These are phyloP conservation scores for Lanius ludovicianus DNA, from an alignment of 2,113 vertebrate genomes.

Conservation along the genomic window DNA sequence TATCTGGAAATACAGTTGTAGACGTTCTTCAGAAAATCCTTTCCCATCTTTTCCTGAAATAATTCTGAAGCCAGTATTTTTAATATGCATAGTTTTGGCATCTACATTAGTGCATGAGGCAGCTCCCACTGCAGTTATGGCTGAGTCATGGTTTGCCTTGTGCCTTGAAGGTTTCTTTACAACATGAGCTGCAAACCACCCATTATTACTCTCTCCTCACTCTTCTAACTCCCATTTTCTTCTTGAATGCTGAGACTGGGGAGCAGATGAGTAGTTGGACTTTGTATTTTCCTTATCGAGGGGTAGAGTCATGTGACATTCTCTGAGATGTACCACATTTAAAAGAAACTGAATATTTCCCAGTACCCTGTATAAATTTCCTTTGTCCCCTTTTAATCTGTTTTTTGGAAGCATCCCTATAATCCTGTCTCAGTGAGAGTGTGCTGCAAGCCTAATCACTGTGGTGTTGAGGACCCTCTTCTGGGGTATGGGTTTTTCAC, in stretches of 20 bases:
- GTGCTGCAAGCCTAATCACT: background rate
- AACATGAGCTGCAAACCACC: background rate
- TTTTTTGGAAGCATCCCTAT: background rate
- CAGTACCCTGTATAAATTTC: background rate
- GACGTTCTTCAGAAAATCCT: background rate
- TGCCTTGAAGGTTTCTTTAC: background rate
- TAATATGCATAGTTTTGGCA: background rate
- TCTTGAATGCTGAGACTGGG: background rate
- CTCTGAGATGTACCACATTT: background rate
- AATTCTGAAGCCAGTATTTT: background rate
- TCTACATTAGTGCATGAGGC: background rate
- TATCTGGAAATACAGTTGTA: background rate
- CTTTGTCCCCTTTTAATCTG: background rate
- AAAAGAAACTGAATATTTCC: background rate
- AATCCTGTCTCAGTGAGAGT: background rate
- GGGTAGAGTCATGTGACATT: background rate
- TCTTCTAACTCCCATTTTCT: background rate
- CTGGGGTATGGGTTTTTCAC: background rate
- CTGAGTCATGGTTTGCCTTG: background rate
- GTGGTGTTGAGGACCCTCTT: background rate
- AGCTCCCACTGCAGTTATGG: background rate
- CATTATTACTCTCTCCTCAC: background rate
- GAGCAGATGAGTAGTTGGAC: background rate
- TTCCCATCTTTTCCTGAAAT: background rate
- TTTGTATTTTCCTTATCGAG: background rate